Evolutionary conservation across 2,888 invertebrate genomes (phyloP).

Genomic region (Rhamnusium bicolor): DNA sequence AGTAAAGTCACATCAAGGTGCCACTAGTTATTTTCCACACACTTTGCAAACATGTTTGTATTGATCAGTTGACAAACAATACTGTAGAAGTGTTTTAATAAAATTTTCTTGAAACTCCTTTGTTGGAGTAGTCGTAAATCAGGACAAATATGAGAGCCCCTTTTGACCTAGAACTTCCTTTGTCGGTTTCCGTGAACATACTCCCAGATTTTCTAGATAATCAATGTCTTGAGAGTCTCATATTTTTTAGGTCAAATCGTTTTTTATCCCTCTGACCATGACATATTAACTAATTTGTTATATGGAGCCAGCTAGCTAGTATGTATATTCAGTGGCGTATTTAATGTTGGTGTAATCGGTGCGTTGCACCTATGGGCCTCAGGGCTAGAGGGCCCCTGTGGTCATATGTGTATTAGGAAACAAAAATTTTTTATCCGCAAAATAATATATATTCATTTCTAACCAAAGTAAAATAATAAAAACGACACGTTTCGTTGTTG

Average conservation of each 20-base stretch:
- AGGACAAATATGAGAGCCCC: neutral
- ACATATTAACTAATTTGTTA: neutral
- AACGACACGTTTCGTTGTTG: too few relatives aligned
- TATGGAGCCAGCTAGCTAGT: neutral
- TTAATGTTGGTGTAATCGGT: too few relatives aligned
- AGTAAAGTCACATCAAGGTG: neutral
- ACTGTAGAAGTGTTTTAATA: neutral
- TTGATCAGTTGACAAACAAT: neutral
- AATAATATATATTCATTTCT: too few relatives aligned
- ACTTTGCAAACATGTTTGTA: neutral
- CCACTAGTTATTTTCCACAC: neutral
- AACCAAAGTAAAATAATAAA: too few relatives aligned
- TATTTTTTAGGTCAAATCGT: conserved; percentile 7
- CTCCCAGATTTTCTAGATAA: conserved; percentile 1
- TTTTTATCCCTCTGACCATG: neutral
- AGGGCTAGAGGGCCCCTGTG: too few relatives aligned
- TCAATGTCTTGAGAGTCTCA: neutral
- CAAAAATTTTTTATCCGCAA: too few relatives aligned
- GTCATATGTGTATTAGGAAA: too few relatives aligned
- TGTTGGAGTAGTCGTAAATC: neutral
- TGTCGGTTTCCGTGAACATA: neutral
- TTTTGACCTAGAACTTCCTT: neutral
- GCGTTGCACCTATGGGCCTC: too few relatives aligned
- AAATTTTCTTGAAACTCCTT: neutral
- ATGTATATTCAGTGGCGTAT: too few relatives aligned